phyloP scores from a whole-genome alignment of 1,140 invertebrate genomes.

The Halictus rubicundus region DNA sequence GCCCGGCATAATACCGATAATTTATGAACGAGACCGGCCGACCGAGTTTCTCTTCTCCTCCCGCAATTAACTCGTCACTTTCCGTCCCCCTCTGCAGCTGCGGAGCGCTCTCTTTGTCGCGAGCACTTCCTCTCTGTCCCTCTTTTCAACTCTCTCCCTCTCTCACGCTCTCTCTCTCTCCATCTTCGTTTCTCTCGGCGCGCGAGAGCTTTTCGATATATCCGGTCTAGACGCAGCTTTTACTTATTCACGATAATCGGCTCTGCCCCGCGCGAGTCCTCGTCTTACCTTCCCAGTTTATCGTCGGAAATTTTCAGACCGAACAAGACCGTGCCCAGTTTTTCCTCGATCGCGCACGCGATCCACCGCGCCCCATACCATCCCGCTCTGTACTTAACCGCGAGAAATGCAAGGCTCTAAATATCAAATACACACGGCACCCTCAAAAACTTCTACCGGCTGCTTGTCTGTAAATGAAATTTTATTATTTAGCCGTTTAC shows the following conservation, averaged over 20 bases:
- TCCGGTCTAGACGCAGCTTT: slow-evolving; percentile 63
- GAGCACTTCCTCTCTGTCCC: neutral
- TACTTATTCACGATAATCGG: slow-evolving; percentile 78
- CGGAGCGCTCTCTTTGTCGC: too few relatives aligned
- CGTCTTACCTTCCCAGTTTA: slow-evolving; percentile 58
- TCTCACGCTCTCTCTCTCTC: too few relatives aligned
- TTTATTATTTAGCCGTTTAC: too few relatives aligned
- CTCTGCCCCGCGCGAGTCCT: slow-evolving; percentile 54
- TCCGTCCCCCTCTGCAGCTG: neutral
- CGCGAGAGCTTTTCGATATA: slow-evolving; percentile 7
- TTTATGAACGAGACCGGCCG: slow-evolving; percentile 43
- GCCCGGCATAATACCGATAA: slow-evolving; percentile 55
- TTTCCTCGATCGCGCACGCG: too few relatives aligned
- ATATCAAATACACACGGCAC: too few relatives aligned
- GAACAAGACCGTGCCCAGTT: too few relatives aligned
- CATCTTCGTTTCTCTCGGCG: too few relatives aligned
- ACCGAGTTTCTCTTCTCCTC: slow-evolving; percentile 10
- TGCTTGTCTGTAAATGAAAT: too few relatives aligned
- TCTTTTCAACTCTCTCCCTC: neutral
- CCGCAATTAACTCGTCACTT: slow-evolving; percentile 42
- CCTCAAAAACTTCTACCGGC: too few relatives aligned
- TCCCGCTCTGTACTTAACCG: too few relatives aligned
- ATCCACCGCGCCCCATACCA: too few relatives aligned
- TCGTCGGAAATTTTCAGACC: slow-evolving; percentile 72
- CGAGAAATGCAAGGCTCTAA: too few relatives aligned